Conservation (phyloP, 2,888 invertebrate genomes). For the Autographa pulchrina region DNA sequence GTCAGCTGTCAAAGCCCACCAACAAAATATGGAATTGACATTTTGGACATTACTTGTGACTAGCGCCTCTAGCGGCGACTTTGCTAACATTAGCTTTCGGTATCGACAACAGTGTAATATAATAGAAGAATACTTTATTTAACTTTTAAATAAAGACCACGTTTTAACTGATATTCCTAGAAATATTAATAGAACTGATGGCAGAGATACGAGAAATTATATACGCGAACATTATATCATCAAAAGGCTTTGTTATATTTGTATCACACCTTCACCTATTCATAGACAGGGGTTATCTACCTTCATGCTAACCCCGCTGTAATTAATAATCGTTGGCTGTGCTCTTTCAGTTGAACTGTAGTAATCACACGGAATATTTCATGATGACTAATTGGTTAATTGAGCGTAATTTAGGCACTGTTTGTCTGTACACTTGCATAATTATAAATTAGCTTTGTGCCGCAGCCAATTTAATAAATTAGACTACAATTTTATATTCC, state of each 20-base stretch:
- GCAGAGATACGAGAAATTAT: not conserved
- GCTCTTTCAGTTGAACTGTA: conserved; percentile 28
- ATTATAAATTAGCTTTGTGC: conserved; percentile 44
- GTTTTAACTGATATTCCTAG: no score
- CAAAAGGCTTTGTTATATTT: not conserved
- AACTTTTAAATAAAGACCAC: no score
- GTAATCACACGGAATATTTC: conserved; percentile 55
- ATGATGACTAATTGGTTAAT: conserved; percentile 55
- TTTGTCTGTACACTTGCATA: conserved; percentile 37
- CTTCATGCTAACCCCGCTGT: conserved; percentile 28
- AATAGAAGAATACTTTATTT: no score
- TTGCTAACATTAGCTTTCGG: no score
- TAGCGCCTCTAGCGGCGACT: no score
- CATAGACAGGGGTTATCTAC: not conserved
- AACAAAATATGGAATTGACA: no score
- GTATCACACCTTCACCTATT: conserved; percentile 4
- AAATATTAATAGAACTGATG: no score
- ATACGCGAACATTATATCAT: not conserved
- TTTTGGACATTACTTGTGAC: no score
- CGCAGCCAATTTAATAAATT: conserved; percentile 39
- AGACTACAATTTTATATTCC: conserved; percentile 29
- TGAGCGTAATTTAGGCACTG: conserved; percentile 34
- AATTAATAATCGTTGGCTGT: conserved; percentile 17
- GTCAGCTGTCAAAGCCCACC: no score
- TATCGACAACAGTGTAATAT: no score